Evolutionary conservation across 2,888 invertebrate species (phyloP), one percentile per base, ranked within the genome.

Genomic region (Cheilosia scutellata): DNA sequence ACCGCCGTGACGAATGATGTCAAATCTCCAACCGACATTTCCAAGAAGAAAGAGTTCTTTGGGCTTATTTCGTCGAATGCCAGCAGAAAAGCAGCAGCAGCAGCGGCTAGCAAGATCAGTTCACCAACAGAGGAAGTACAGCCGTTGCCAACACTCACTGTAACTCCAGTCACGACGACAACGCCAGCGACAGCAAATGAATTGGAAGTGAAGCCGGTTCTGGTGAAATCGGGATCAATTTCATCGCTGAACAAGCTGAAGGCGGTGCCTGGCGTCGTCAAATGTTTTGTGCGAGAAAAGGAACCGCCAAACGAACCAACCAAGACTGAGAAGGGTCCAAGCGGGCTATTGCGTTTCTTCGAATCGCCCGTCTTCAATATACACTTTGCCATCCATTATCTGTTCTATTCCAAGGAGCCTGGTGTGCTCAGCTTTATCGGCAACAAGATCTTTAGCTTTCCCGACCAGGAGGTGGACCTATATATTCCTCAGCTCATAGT

Each of bases 301-400:
- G 92, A 92, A 53, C 90, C 90, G 44, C 82, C 88, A 63, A 60
- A 72, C 31, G 83, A 87, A 83, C 79, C 75, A 75, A 87, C 83
- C 31, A 91, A 90, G 89, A 90, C 90, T 87, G 92, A 92, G 88
- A 91, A 91, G 70, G 92, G 92, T 55, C 91, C 92, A 66, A 92
- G 91, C 86, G 93, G 93, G 25, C 88, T 93, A 16, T 87, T 93
- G 87, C 89, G 99, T 90, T 94, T 99, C 90, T 98, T 99, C 92
- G 98, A 99, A 93, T 98, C 99, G 89, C 98, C 98, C 93, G 95
- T 98, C 90, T 98, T 99, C 93, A 98, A 99, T 92, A 98, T 99
- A 95, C 97, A 98, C 88, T 98, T 99, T 95, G 99, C 99, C 87
- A 97, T 99, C 91, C 97, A 98, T 91, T 99, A 99, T 94, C 94